Base-by-base conservation (phyloP, 2,113 vertebrate species). In the Trogon melanurus region DNA sequence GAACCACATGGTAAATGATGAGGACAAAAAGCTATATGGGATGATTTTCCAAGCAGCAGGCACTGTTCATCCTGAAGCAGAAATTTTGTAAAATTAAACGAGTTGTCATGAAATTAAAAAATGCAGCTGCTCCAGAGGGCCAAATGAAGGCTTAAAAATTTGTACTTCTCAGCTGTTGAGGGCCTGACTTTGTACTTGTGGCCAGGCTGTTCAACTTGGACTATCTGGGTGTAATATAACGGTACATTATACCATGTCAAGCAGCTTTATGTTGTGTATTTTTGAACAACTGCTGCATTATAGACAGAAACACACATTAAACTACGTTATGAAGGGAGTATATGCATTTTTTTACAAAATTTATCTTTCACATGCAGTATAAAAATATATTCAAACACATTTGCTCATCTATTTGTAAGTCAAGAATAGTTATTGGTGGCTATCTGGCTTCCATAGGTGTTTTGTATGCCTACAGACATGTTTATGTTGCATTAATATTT, bases 71-170 rank as follows among this genome's bases (percentile, higher is more conserved):
- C 41, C 58, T 65, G 83, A 61, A 88, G 83, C 76, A 75, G 73
- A 83, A 32, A 10, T 84, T 92, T 92, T 66, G 54, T 70, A 86
- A 75, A 95, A 85, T 62, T 81, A 82, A 95, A 38, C 66, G 82
- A 93, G 41, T 66, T 76, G 38, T 87, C 71, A 57, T 74, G 47
- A 88, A 89, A 88, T 91, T 76, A 45, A 60, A 86, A 94, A 85
- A 56, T 22, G 21, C 17, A 62, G 58, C 75, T 82, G 75, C 51
- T 69, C 36, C 36, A 26, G 72, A 70, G 36, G 22, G 32, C 6
- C 36, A 75, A 91, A 65, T 44, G 11, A 81, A 47, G 41, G 54
- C 11, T 75, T 93, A 73, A 87, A 73, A 84, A 66, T 20, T 53
- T 29, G 10, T 54, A 29, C 14, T 58, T 76, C 74, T 79, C 17